These are phyloP conservation scores for Eustalomyia histrio DNA, from an alignment of 2,888 invertebrate genomes.

Conservation along the genomic window DNA sequence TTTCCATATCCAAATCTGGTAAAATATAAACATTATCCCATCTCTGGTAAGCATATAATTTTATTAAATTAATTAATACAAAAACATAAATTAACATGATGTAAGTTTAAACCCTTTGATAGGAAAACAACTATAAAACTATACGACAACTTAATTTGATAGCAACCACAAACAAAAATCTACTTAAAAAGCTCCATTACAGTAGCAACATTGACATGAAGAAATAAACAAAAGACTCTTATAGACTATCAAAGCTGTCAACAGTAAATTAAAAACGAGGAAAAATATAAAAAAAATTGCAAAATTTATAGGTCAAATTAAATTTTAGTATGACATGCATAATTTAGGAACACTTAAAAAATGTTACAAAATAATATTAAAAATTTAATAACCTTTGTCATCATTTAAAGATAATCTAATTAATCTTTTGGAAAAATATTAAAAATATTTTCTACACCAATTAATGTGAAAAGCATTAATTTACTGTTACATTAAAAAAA, in stretches of 20 bases:
- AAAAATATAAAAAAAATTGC: constrained; percentile 17
- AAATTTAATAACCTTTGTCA: not conserved
- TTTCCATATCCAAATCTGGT: too few relatives aligned
- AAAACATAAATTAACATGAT: constrained; percentile 47
- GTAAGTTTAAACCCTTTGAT: constrained; percentile 13
- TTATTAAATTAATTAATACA: constrained; percentile 23
- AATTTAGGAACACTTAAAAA: not conserved
- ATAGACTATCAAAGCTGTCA: constrained; percentile 58
- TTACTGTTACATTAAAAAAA: not conserved
- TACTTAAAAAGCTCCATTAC: not conserved
- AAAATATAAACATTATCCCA: too few relatives aligned
- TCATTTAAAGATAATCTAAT: not conserved
- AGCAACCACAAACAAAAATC: not conserved
- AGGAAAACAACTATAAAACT: constrained; percentile 30
- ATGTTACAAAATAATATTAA: not conserved
- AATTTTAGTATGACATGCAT: constrained; percentile 62
- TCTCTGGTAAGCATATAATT: not conserved
- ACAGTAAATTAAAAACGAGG: constrained; percentile 54
- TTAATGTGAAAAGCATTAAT: not conserved
- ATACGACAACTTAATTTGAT: constrained; percentile 51
- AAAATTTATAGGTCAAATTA: constrained; percentile 65
- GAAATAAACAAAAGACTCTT: constrained; percentile 5
- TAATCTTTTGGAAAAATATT: not conserved
- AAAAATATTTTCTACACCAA: not conserved
- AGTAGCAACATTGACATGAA: not conserved